Percentiles rank a stretch among this genome's conserved stretches.
Evolutionary conservation across 2,797 vertebrate species (phyloP).

Genomic region (Cercopithecus mitis): DNA sequence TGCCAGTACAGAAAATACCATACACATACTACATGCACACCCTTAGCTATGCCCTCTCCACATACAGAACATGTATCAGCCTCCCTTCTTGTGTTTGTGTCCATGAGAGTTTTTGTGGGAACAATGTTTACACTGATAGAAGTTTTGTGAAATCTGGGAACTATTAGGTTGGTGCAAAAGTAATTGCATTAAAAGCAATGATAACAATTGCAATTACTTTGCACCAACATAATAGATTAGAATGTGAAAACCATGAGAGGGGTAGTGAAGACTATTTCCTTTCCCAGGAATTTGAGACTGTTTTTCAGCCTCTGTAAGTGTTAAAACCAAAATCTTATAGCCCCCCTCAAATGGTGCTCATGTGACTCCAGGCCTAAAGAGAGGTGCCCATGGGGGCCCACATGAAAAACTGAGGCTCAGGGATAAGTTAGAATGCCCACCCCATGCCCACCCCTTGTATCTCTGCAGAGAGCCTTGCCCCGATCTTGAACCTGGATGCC

Average conservation of each 20-base stretch:
- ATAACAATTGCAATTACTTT: background rate
- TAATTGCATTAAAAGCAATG: background rate
- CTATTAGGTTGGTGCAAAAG: background rate
- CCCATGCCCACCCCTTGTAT: background rate
- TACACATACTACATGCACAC: background rate
- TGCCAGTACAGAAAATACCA: background rate
- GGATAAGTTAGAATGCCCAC: too few relatives aligned
- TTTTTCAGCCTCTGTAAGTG: background rate
- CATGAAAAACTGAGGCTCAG: background rate
- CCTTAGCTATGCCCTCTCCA: background rate
- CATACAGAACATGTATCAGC: background rate
- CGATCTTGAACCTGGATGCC: fast-evolving
- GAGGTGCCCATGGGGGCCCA: too few relatives aligned
- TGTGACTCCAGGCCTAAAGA: background rate
- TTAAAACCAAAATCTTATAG: background rate
- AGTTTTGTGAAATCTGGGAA: background rate
- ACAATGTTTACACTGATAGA: background rate
- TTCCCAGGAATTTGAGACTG: background rate
- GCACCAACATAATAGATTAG: background rate
- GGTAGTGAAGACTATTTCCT: background rate
- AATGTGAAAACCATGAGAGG: background rate
- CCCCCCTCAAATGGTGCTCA: background rate
- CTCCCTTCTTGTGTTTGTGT: background rate
- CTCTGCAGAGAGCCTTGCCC: background rate
- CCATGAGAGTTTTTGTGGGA: background rate